Base-by-base conservation (phyloP, 2,113 vertebrate genomes). In the Verasper variegatus region DNA sequence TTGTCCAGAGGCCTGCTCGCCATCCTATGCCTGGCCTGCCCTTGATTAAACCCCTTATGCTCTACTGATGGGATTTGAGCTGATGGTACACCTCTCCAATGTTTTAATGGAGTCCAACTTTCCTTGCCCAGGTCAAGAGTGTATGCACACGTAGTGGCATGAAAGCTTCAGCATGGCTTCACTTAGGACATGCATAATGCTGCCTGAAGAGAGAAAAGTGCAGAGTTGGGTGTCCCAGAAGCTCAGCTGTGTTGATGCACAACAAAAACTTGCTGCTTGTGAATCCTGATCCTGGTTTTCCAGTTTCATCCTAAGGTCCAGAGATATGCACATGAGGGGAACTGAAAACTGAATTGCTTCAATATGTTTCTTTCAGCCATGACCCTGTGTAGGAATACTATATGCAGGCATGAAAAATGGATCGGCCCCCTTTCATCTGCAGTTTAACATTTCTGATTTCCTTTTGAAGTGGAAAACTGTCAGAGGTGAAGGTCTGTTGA, bases 61-160 rank as follows among this genome's bases (percentile, higher is more conserved):
- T 55, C 26, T 37, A 0, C 71, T 47, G 55, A 68, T 23, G 2
- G 21, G 55, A 65, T 58, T 51, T 68, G 37, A 37, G 42, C n/a
- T 61, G 67, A 70, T 59, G 51, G n/a, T 31, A 24, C 13, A 40
- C 24, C 7, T 65, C 60, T 21, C 15, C 20, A 58, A 64, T 45
- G 47, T 14, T 42, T 27, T 27, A 27, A 27, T 4, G 4, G 5
- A 40, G 20, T 24, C 55, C 59, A 8, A 47, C 17, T n/a, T 21
- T 20, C 26, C 62, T 78, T 57, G 35, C 7, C 26, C 47, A 62
- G 59, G 49, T 49, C n/a, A 52, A 52, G 60, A 42, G 45, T 60
- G 4, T 47, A 56, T 17, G n/a, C 11, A 56, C 52, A 42, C 8
- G 18, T 52, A 7, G 21, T 64, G 31, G 7, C 47, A 21, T 42